Evolutionary conservation across 2,888 invertebrate genomes (phyloP), one percentile per base, ranked within the genome.

Genomic region (Listrodromus nycthemerus): DNA sequence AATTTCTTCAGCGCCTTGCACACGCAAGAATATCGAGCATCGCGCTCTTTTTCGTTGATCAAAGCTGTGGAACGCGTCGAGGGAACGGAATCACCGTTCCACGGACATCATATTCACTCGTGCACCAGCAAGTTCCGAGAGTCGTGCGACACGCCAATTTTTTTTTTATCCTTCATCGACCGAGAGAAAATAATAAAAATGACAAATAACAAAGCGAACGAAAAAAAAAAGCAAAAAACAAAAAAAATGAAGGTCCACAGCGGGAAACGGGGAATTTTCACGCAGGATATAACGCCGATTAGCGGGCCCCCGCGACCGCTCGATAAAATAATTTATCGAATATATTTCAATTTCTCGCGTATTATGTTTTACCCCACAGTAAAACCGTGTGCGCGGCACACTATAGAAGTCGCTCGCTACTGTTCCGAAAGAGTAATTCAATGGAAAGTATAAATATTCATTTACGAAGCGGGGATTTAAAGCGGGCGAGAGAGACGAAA

Each of bases 371-470:
- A 75, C 63, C 80, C 84, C 83, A 73, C 76, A 74, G 78, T 19
- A 63, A 61, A 77, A 52, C 65, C 63, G 66, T 75, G 63, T 2
- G 3, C 10, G 77, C 83, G 52, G 66, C 66, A 61, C 73, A 71
- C 55, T 76, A 37, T 58, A 41, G 74, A 55, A 76, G 63, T 74
- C n/a, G 71, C 81, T 80, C 82, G 82, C 84, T 74, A 84, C 90
- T 89, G 89, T 88, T 89, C 89, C 91, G 90, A 92, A 92, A 92
- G 92, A 92, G 93, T 92, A 92, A 93, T 93, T 93, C 93, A 93
- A 92, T 93, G 92, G 92, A 92, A 93, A 93, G 91, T 93, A 93
- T 93, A 93, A 93, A 93, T 93, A 93, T 93, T 93, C 93, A 93
- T 93, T 93, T 92, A 92, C 87, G 86, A 86, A 81, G 80, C 74